Conservation (phyloP, 2,113 vertebrate species). For the Aegithalos caudatus region DNA sequence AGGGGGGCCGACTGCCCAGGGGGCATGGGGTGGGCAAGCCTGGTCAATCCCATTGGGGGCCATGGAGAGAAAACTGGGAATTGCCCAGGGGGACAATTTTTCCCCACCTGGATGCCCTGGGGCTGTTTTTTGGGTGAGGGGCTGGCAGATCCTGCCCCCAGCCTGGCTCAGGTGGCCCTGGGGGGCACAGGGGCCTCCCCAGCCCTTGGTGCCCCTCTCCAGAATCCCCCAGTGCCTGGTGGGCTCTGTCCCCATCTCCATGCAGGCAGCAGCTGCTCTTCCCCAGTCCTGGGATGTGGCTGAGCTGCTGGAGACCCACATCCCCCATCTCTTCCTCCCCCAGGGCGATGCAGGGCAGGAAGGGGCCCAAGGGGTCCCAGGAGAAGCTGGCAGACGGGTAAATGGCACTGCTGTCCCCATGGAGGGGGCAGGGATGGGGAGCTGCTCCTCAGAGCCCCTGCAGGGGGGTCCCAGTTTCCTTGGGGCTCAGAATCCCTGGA, state of each 20-base stretch:
- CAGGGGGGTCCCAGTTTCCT: neutral
- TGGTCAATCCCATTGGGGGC: neutral
- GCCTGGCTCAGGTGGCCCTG: neutral
- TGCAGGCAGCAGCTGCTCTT: neutral
- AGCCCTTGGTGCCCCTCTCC: neutral
- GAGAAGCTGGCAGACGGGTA: slow-evolving; percentile 79
- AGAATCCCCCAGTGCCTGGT: neutral
- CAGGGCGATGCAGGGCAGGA: slow-evolving; percentile 75
- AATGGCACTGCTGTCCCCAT: neutral
- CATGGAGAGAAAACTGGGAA: neutral
- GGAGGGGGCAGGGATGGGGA: neutral
- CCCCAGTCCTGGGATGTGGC: neutral
- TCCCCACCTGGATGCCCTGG: neutral
- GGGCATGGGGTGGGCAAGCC: neutral
- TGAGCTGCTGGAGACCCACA: neutral
- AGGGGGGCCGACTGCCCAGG: fast-evolving
- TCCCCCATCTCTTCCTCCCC: neutral
- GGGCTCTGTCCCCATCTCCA: neutral
- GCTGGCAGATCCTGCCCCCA: neutral
- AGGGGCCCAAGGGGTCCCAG: slow-evolving; percentile 69
- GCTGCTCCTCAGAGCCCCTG: fast-evolving
- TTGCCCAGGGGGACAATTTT: fast-evolving
- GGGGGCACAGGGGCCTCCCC: neutral
- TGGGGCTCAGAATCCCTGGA: neutral
- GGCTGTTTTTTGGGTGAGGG: neutral